Base-by-base conservation (phyloP, 2,797 vertebrate species). In the Anguilla pacifica region DNA sequence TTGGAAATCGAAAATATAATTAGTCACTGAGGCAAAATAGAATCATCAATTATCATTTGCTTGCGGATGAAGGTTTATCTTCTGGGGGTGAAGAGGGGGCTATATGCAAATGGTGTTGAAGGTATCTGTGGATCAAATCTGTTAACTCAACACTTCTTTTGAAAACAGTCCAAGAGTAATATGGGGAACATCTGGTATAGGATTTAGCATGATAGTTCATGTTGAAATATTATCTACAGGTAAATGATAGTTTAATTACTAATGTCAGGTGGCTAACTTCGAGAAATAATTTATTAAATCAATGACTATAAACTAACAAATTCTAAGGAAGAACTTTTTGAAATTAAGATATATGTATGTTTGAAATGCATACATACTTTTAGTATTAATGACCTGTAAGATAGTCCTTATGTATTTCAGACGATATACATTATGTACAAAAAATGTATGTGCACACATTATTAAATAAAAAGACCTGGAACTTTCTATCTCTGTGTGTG, bases 101-200 rank as follows among this genome's bases (percentile, higher is more conserved):
- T 22, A 19, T 19, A 19, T 6, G n/a, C 22, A 28, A 28, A 15
- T 43, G 19, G 31, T 35, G 39, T 17, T 46, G 39, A 43, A 17
- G 19, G 79, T 82, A 82, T 82, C 35, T 39, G 11, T 49, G 46
- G 43, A 25, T 19, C 22, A 82, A 82, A 82, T 82, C 43, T 77
- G 31, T 77, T 77, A 77, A 77, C 72, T 43, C 72, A 19, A 77
- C 13, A 2, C 72, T 77, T 35, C 31, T 51, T 51, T 82, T 82
- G 79, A 82, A 82, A 82, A 82, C 43, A 49, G 46, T 51, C 79
- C 51, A 84, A 57, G 51, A 84, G 46, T 83, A n/a, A 28, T 83
- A 83, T 83, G 28, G 25, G 15, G 82, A 84, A 83, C 82, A 83
- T 83, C 82, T 55, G 82, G 82, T 83, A 28, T 83, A 11, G 49